Base-by-base conservation (phyloP, 2,797 vertebrate species). In the Cyprinella venusta region DNA sequence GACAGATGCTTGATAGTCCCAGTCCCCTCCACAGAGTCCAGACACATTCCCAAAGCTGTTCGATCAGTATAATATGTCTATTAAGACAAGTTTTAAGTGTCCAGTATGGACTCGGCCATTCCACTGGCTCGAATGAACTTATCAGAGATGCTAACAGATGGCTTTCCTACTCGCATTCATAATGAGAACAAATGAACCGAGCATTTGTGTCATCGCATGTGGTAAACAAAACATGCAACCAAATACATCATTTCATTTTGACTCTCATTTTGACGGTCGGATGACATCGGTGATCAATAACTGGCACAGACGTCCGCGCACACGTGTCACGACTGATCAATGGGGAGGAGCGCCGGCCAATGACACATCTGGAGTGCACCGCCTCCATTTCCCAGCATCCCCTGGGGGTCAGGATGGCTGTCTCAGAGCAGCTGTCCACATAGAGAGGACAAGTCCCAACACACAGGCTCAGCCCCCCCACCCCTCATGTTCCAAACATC, bases 401-500 rank as follows among this genome's bases (percentile, higher is more conserved):
- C 81, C 30, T 70, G 40, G 67, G 86, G 70, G 87, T 87, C 81
- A 86, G 77, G 56, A 65, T 24, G 42, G 79, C 86, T 50, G 76
- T 50, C 54, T 85, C 82, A 42, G 83, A 90, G 86, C 92, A 93
- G 90, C 91, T 93, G 91, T 91, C 89, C 84, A 87, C 84, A 87
- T 81, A 83, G 87, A 81, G 81, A 93, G 86, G 87, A 87, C 90
- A 87, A 78, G 88, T 89, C 89, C 88, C 21, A 81, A 85, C 50
- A 88, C 79, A 83, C 45, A 88, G 84, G 84, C 83, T 87, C 76
- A 69, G n/a, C 70, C 78, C 84, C 82, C 48, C 61, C 71, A 83
- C 81, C 76, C 83, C 54, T 79, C 83, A 70, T 86, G 81, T 89
- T 83, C 67, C 69, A 86, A 84, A 90, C 90, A 93, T 89, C 92